Evolutionary conservation across 1,140 invertebrate genomes (phyloP).

Genomic region (Drosophila azteca): DNA sequence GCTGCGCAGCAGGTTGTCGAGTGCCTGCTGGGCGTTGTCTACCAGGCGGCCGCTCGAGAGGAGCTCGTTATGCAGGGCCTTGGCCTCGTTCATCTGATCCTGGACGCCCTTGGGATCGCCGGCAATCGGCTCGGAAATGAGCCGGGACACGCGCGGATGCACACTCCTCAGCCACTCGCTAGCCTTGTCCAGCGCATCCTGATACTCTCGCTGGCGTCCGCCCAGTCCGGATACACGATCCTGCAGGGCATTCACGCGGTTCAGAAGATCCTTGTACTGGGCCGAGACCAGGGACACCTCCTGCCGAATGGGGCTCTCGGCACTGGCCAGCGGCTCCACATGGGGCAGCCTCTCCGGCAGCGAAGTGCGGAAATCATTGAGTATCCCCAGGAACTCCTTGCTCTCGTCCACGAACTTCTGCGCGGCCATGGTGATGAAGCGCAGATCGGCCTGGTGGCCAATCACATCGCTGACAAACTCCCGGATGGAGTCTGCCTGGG

Average conservation of each 20-base stretch:
- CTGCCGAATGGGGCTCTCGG: conserved; percentile 88
- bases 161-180: conserved; percentile 92
- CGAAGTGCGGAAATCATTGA: conserved; percentile 93
- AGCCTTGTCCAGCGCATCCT: conserved; percentile 92
- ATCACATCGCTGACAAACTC: conserved; percentile 97
- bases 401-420: conserved; percentile 98
- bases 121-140: conserved; percentile 92
- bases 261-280: conserved; percentile 90
- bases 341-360: conserved; percentile 91
- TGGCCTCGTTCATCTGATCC: conserved; percentile 93
- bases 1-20: conserved; percentile 89
- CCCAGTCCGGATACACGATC: conserved; percentile 91
- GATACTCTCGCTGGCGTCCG: conserved; percentile 91
- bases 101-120: conserved; percentile 94
- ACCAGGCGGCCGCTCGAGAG: conserved; percentile 93
- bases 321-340: conserved; percentile 87
- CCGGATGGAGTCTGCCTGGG: conserved; percentile 89
- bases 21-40: conserved; percentile 88
- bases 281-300: conserved; percentile 89
- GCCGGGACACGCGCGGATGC: conserved; percentile 89
- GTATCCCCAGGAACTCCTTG: conserved; percentile 92
- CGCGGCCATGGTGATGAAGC: conserved; percentile 97
- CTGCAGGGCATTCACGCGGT: conserved; percentile 91
- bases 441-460: conserved; percentile 95
- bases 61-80: conserved; percentile 93